A percentile compares a stretch with the other conserved stretches of the same genome.
These are phyloP conservation scores for Silvanus unidentatus DNA, from an alignment of 2,888 invertebrate species.

Conservation along the genomic window DNA sequence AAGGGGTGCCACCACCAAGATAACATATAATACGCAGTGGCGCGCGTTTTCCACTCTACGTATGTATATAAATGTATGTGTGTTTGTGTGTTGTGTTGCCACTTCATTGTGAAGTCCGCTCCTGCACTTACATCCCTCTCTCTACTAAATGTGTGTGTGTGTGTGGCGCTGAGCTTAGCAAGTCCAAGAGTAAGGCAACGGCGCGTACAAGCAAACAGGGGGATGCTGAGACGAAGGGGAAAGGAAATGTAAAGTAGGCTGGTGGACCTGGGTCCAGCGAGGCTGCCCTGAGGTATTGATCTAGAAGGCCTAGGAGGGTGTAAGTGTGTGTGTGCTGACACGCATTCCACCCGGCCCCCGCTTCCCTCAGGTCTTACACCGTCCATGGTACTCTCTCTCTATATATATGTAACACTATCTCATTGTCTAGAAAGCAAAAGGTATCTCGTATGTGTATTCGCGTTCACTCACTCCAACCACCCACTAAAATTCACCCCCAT, in stretches of 20 bases:
- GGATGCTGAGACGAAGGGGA: constrained; percentile 33
- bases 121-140: constrained; percentile 16
- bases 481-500: too few relatives aligned
- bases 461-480: too few relatives aligned
- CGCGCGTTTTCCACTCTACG: not conserved
- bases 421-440: constrained; percentile 25
- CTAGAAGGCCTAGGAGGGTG: constrained; percentile 40
- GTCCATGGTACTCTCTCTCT: constrained; percentile 14
- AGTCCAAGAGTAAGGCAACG: constrained; percentile 53
- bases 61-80: not conserved
- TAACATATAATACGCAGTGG: constrained; percentile 1
- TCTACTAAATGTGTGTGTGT: constrained; percentile 15
- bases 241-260: constrained; percentile 55
- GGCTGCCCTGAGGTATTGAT: constrained; percentile 48
- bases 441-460: not conserved
- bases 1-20: not conserved
- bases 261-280: constrained; percentile 47
- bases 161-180: constrained; percentile 52
- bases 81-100: constrained; percentile 5
- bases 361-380: constrained; percentile 30
- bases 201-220: constrained; percentile 39
- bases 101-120: constrained; percentile 14
- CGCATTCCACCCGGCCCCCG: constrained; percentile 36
- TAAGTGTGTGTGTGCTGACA: constrained; percentile 41
- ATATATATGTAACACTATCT: constrained; percentile 36